Base-by-base conservation (phyloP, 2,113 vertebrate species). In the Leptobrachium leishanense region DNA sequence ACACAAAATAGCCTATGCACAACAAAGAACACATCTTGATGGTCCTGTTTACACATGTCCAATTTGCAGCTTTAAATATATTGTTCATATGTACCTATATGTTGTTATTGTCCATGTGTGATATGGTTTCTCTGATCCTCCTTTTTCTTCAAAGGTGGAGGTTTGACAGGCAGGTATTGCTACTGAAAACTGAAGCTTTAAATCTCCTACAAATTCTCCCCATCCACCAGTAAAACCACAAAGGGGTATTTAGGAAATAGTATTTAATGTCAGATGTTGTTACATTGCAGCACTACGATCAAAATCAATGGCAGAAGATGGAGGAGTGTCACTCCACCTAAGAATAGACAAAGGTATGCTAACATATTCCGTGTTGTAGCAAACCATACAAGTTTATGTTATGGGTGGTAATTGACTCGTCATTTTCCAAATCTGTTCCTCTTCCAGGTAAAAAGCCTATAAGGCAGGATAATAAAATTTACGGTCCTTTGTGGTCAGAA, bases 311-410 rank as follows among this genome's bases (percentile, higher is more conserved):
- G 85, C 89, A 72, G 96, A 98, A 1, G 97, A 98, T 9, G 96
- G 96, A 43, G 98, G 98, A 82, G 96, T 99, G 71, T 91, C 95
- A 53, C 96, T 98, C 84, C 97, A 94, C 46, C 95, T 99, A 76
- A 98, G 94, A 89, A 93, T 91, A 1, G 95, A 97, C 79, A 96
- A 93, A 95, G 96, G 97, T 77, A 77, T 62, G 53, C 2, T 8
- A 3, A 6, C 9, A 12, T 63, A 64, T 31, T 76, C 31, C 41
- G 54, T 62, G 11, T 40, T 70, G 67, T 68, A 55, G 62, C 31
- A 31, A 6, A 64, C 6, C 5, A 6, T 5, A 64, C 3, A 59
- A 8, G 3, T 13, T 59, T 13, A 59, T 31, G 20, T 31, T 31
- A 31, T 31, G 20, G 20, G 20, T 31, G 20, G 20, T 31, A 59